These are phyloP conservation scores for Chionodraco myersi DNA, from an alignment of 2,113 vertebrate species.

Conservation along the genomic window DNA sequence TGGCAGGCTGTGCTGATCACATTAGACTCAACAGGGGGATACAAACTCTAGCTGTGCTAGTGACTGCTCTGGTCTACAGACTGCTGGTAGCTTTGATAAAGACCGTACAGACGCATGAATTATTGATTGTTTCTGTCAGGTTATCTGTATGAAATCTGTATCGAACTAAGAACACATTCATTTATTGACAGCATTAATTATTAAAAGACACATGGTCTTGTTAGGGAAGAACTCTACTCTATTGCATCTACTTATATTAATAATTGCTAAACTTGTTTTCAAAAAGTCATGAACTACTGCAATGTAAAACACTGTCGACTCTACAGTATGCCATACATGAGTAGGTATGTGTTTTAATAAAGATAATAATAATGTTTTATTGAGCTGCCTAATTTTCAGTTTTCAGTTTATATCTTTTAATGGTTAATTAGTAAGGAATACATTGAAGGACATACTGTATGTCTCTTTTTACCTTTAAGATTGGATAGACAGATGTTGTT, in stretches of 20 bases:
- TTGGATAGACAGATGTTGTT: not conserved
- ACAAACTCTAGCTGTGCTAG: conserved; percentile 49
- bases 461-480: not conserved
- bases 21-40: conserved; percentile 61
- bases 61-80: conserved; percentile 32
- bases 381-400: too few relatives aligned
- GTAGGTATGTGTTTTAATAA: not conserved
- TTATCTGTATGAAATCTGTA: conserved; percentile 23
- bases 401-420: too few relatives aligned
- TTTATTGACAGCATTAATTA: not conserved
- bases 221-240: not conserved
- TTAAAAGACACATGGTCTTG: not conserved
- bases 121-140: conserved; percentile 28
- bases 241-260: conserved; percentile 7
- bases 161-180: conserved; percentile 20
- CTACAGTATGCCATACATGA: not conserved
- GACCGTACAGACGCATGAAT: conserved; percentile 29
- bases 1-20: conserved; percentile 65
- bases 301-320: not conserved
- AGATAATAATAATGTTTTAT: too few relatives aligned
- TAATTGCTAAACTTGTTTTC: not conserved
- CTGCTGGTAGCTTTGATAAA: conserved; percentile 36
- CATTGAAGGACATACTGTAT: too few relatives aligned
- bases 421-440: too few relatives aligned
- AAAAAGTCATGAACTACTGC: not conserved